Base-by-base conservation (phyloP, 2,888 invertebrate species). In the Eudemis profundana region DNA sequence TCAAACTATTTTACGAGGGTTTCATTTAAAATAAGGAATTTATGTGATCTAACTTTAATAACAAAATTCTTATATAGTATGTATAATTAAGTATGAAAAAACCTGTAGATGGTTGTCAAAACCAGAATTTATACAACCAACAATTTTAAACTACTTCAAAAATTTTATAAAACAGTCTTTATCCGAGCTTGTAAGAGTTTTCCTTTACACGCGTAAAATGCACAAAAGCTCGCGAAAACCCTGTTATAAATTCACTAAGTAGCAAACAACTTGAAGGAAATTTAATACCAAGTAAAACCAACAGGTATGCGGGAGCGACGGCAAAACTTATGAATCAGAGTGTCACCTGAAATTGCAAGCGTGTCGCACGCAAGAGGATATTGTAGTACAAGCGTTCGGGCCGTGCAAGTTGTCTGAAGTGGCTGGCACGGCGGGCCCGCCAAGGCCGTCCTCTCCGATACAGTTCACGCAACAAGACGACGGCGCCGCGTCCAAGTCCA, bases 391-490 rank as follows among this genome's bases (percentile, higher is more conserved):
- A 85, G 95, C 95, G 1, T 95, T 96, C 74, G 96, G 96, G 49
- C 94, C 95, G 66, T 96, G 96, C 85, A 94, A 95, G 91, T 93
- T 95, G 73, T 94, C 95, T 68, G 94, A 95, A 78, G 87, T 94
- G 69, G 93, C 94, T 62, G 96, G 95, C 67, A 96, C 96, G 4
- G 96, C 96, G 70, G 95, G 95, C 76, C 96, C 96, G 0, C 93
- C 94, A 8, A 93, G 95, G 70, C 94, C 95, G n/a, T 96, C 95
- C 72, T 96, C 96, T 0, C 95, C 95, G 2, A 94, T 95, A 74
- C 95, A 96, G 76, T 96, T 95, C 83, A 96, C 96, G 1, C 96
- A 96, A 81, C 95, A 96, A 59, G 96, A 96, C 69, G 96, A 96
- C 76, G 94, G 94, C 46, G 94, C 94, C 64, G 95, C 95, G 1